Base-by-base conservation (phyloP, 2,113 vertebrate genomes). In the Eurypyga helias region DNA sequence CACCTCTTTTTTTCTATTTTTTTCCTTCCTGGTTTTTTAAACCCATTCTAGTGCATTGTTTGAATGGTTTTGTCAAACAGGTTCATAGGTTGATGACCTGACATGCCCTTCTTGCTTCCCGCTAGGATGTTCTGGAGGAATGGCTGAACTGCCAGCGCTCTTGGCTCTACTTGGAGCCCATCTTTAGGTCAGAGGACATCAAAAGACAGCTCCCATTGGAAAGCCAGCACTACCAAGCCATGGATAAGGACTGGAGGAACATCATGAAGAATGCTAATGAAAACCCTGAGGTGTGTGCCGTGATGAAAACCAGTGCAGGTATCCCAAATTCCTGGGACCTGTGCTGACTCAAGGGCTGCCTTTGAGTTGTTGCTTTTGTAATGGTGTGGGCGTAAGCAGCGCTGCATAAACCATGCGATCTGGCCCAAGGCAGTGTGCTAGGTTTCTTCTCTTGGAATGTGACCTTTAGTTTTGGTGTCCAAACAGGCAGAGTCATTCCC, bases 181-280 rank as follows among this genome's bases (percentile, higher is more conserved):
- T 99, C 97, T 99, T 99, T 89, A 99, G 98, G 76, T 99, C 99
- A 17, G 99, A 99, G 77, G 99, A 99, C 91, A 99, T 99, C 96
- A 99, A 98, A 93, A 97, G 98, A 66, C 99, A 99, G 93, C 98
- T 99, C 51, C 99, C 99, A 0, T 87, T 98, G 69, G 99, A 99
- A 96, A 99, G 98, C 80, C 98, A 98, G 93, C 98, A 91, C 92
- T 99, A 99, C 95, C 98, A 98, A 94, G 97, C 96, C 3, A 98
- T 99, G 98, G 99, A 99, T 83, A 90, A 95, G 58, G 98, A 95
- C 31, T 99, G 99, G 99, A 99, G 98, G 82, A 98, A 83, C 77
- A 93, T 99, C 92, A 99, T 99, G 99, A 98, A 97, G 97, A 98
- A 69, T 2, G 98, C 98, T 65, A 94, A 98, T 5, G 97, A 98